Evolutionary conservation across 2,888 invertebrate species (phyloP), one percentile per base, ranked within the genome.

Genomic region (Cylloceria caligata): DNA sequence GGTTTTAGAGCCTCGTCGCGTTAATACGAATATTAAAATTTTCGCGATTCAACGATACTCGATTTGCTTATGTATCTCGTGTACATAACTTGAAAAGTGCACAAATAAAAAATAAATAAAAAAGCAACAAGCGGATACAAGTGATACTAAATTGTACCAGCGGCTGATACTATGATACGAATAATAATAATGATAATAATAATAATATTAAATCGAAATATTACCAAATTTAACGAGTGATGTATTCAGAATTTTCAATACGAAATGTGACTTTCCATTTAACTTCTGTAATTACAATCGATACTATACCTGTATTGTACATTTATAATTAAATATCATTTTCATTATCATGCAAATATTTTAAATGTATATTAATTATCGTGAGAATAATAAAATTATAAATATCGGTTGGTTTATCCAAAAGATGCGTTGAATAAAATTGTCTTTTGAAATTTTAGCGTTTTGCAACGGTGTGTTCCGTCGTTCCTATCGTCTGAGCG

Each of bases 121-220:
- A 60, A 71, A 52, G 47, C 52, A 36, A 65, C 34, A 49, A 57
- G 60, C 74, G 78, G 81, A 81, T 81, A 81, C 77, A 78, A 76
- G 81, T 81, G 81, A 81, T 81, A 78, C 81, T 81, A 78, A 71
- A 77, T 78, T 78, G 39, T 74, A 74, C 73, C 60, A 74, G 74
- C 74, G 74, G 78, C 64, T 65, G 49, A 55, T 30, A 52, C 42
- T 39, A 42, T 57, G 19, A 27, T 49, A 24, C 24, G 47, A 36
- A 19, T 60, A 7, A 27, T 34, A 30, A n/a, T n/a, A n/a, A n/a
- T n/a, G 45, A 67, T 64, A 24, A 62, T 36, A 64, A 72, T 47
- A 55, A 65, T 21, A 49, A 27, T 16, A 47, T 19, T n/a, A n/a
- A n/a, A n/a, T n/a, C n/a, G n/a, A 68, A 52, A 21, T 30, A 57